phyloP scores from a whole-genome alignment of 2,113 vertebrate species.

The Protobothrops mucrosquamatus region DNA sequence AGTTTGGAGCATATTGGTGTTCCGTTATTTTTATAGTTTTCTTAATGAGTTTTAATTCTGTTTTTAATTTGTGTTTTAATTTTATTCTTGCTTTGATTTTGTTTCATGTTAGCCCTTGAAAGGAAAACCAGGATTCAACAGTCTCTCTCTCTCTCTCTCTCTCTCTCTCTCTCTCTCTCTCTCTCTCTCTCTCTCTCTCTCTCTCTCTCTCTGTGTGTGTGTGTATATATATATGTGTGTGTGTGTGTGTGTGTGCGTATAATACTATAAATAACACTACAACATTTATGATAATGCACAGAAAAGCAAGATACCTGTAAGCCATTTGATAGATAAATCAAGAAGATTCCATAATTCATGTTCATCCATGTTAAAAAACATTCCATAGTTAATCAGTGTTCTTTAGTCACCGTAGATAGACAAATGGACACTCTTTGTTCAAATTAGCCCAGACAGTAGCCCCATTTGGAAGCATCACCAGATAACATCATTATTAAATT shows the following conservation, averaged over 20 bases:
- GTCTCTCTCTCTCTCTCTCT: not conserved
- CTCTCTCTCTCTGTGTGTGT: too few relatives aligned
- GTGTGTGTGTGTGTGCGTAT: too few relatives aligned
- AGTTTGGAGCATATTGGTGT: not conserved
- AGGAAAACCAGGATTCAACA: not conserved
- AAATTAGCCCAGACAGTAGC: not conserved
- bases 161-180: too few relatives aligned
- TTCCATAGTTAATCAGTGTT: not conserved
- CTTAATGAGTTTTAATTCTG: not conserved
- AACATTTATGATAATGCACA: not conserved
- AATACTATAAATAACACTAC: not conserved
- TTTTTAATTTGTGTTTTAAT: not conserved
- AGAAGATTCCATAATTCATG: too few relatives aligned
- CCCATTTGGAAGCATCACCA: not conserved
- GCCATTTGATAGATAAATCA: not conserved
- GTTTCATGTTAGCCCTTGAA: not conserved
- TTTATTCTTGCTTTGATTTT: not conserved
- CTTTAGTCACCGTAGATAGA: not conserved
- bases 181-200: too few relatives aligned
- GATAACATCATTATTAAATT: not conserved
- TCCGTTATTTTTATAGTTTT: not conserved
- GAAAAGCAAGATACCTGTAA: not conserved
- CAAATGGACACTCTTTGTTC: not conserved
- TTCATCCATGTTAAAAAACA: not conserved
- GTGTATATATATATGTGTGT: too few relatives aligned